A percentile compares a stretch with the other conserved stretches of the same genome.
phyloP scores from a whole-genome alignment of 64 coral and sea anemone genomes.

The Pachyseris speciosa region DNA sequence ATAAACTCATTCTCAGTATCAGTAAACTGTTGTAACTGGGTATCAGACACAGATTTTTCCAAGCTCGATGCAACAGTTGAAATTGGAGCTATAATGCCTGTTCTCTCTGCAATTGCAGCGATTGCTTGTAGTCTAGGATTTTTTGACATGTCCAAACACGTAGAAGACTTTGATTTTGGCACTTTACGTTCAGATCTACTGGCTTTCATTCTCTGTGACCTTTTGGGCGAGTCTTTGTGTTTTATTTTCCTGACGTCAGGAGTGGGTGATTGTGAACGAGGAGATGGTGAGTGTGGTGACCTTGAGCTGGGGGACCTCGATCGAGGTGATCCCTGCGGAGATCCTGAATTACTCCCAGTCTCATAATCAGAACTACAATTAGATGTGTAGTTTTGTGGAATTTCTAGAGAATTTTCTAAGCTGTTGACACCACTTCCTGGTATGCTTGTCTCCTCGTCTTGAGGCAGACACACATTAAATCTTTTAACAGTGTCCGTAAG shows the following conservation, averaged over 20 bases:
- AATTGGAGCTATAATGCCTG: slow-evolving; percentile 95
- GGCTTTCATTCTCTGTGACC: slow-evolving; percentile 33
- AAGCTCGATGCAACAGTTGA: slow-evolving; percentile 86
- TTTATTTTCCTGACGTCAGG: slow-evolving; percentile 35
- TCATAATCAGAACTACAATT: slow-evolving; percentile 33
- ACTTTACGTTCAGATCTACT: slow-evolving; percentile 68
- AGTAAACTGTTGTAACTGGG: slow-evolving; percentile 68
- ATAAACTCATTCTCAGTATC: slow-evolving; percentile 72
- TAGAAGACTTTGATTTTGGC: slow-evolving; percentile 89
- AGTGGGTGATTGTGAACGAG: slow-evolving; percentile 59
- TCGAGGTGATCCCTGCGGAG: slow-evolving; percentile 29
- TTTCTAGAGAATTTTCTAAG: slow-evolving; percentile 55
- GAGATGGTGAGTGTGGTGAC: slow-evolving; percentile 30
- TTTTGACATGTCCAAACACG: slow-evolving; percentile 88
- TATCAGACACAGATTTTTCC: slow-evolving; percentile 92
- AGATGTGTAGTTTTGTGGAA: slow-evolving; percentile 19
- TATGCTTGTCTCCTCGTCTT: slow-evolving; percentile 15
- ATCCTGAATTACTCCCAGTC: slow-evolving; percentile 59
- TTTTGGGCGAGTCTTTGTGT: slow-evolving; percentile 24
- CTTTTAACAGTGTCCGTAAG: slow-evolving; percentile 74
- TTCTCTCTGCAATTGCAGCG: slow-evolving; percentile 95
- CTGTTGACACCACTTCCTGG: slow-evolving; percentile 57
- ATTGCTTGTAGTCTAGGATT: slow-evolving; percentile 94
- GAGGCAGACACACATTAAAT: slow-evolving; percentile 68
- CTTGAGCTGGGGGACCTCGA: slow-evolving; percentile 33